Base-by-base conservation (phyloP, 2,888 invertebrate genomes). In the Ptychoptera albimana region DNA sequence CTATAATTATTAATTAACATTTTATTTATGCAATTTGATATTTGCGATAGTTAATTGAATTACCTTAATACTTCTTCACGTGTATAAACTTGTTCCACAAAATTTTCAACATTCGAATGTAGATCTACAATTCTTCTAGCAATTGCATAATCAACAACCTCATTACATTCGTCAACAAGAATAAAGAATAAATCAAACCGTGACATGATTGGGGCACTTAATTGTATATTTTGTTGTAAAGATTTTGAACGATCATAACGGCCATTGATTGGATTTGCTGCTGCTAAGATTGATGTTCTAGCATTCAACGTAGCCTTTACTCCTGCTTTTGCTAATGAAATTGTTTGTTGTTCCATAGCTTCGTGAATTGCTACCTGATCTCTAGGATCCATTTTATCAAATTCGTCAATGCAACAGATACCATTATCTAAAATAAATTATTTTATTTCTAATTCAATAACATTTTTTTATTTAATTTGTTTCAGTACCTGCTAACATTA, bases 341-440 rank as follows among this genome's bases (percentile, higher is more conserved):
- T 99, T 0, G 98, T 99, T 67, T 98, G 98, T 59, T 99, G 98
- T 71, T 98, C 98, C 98, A 98, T 98, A 4, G 98, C 98, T 69
- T 98, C 98, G 70, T 99, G 98, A 53, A 98, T 99, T 39, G 98
- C 97, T 7, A 98, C 94, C 65, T 98, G 97, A 73, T 98, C 98
- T 40, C 79, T 75, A 0, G 77, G 75, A 63, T 98, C 97, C 98
- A 99, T 99, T 69, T 99, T 98, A 65, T 99, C 98, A 66, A 99
- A 98, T 68, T 99, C 98, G 58, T 98, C 98, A 54, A 98, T 98
- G 60, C 97, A 97, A 57, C 97, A 97, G 39, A 97, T 87, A 6
- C 96, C 93, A 60, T 96, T 96, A 66, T 99, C 98, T 32, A n/a
- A 32, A 11, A 32, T 11, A 32, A 32, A 8, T 11, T 7, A n/a